Evolutionary conservation across 2,797 vertebrate genomes (phyloP), one percentile per base, ranked within the genome.

Genomic region (Chloroceryle inda): DNA sequence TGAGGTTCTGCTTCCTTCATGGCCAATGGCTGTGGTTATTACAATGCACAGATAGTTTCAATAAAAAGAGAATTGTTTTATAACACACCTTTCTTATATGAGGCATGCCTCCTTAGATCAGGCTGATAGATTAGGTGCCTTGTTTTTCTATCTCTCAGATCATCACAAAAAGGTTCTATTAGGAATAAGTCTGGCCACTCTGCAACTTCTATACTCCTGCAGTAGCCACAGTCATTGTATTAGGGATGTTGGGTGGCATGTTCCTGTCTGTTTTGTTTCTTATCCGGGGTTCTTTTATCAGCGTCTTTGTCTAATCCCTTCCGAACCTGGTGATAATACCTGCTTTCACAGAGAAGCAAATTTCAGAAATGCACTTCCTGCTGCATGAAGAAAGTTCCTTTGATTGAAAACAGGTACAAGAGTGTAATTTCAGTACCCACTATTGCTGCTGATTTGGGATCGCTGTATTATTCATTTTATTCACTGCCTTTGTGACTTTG

Each of bases 61-160:
- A 1, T 68, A 40, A 31, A 45, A 63, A 66, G 18, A 22, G 21
- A 11, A 11, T 40, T 76, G 27, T 24, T 93, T 45, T 49, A 29
- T 7, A 52, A 6, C 11, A 33, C 11, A 4, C 16, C 13, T 64
- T 47, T 68, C 58, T 66, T 85, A 14, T 4, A 18, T 22, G 24
- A 61, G 33, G 10, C 5, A 2, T 0, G 0, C 35, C 37, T 22
- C 3, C 0, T 2, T 55, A 50, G 13, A 23, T 89, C 40, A 55
- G 42, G 42, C 13, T 69, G 26, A 16, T 82, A 47, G 16, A 17
- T 22, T 69, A 13, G 20, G 9, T 53, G 49, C 31, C 59, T 35
- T 68, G 44, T 40, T 85, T 40, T 73, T 77, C 61, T 92, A 45
- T 26, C 62, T 72, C 62, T 35, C 7, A 58, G 15, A 12, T 33